These are phyloP conservation scores for Chlorospingus semifuscus DNA, from an alignment of 2,797 vertebrate genomes.

Conservation along the genomic window DNA sequence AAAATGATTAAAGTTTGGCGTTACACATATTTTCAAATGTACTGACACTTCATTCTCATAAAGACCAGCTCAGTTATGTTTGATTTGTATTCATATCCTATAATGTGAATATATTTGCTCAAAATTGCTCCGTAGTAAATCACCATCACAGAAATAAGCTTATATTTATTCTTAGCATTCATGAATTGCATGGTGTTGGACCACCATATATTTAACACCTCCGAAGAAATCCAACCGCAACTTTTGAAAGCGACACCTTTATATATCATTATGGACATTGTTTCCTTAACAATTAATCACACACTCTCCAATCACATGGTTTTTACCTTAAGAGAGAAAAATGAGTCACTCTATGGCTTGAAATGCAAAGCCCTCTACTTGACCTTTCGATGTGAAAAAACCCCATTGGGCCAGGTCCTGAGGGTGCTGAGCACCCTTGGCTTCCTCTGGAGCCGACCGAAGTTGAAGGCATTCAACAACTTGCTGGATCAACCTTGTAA, in stretches of 20 bases:
- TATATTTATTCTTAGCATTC: slow-evolving; percentile 77
- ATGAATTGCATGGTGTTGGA: slow-evolving; percentile 68
- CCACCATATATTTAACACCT: slow-evolving; percentile 76
- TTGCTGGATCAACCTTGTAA: slow-evolving; percentile 28
- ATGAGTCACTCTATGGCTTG: slow-evolving; percentile 61
- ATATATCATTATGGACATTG: slow-evolving; percentile 74
- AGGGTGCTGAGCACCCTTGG: slow-evolving; percentile 13
- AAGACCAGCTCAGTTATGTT: slow-evolving; percentile 70
- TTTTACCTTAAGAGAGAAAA: slow-evolving; percentile 73
- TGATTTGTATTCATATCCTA: slow-evolving; percentile 77
- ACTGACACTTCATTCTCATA: slow-evolving; percentile 77
- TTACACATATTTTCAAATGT: slow-evolving; percentile 73
- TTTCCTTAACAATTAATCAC: slow-evolving; percentile 78
- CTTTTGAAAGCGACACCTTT: slow-evolving; percentile 73
- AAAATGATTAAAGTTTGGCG: slow-evolving; percentile 70
- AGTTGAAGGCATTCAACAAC: neutral
- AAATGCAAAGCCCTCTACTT: slow-evolving; percentile 72
- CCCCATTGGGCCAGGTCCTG: neutral
- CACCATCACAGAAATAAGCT: slow-evolving; percentile 77
- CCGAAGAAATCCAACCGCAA: slow-evolving; percentile 71
- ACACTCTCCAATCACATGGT: slow-evolving; percentile 63
- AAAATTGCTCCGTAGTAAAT: slow-evolving; percentile 77
- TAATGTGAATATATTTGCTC: slow-evolving; percentile 76
- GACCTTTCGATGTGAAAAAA: slow-evolving; percentile 59
- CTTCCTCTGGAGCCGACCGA: neutral